Conservation (phyloP, 2,113 vertebrate genomes). For the Trinectes maculatus region DNA sequence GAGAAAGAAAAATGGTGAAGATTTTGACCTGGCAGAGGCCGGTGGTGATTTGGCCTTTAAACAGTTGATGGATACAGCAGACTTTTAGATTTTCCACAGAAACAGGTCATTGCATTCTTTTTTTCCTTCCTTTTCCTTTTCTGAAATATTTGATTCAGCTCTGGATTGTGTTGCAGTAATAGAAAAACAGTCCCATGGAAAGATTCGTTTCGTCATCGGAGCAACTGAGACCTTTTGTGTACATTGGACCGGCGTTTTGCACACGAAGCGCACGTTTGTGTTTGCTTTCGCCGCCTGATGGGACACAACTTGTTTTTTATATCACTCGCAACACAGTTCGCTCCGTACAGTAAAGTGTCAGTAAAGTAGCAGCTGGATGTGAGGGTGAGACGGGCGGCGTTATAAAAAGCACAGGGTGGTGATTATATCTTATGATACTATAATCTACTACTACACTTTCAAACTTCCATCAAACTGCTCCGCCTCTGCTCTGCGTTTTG, state of each 20-base stretch:
- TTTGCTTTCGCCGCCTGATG: background rate
- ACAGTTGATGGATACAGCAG: slow-evolving; percentile 1
- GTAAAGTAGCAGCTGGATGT: slow-evolving; percentile 37
- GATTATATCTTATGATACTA: slow-evolving; percentile 61
- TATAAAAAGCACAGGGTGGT: slow-evolving; percentile 32
- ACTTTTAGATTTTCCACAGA: slow-evolving; percentile 11
- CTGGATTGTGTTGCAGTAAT: slow-evolving; percentile 34
- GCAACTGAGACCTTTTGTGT: slow-evolving; percentile 3
- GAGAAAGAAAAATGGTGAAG: too few species aligned
- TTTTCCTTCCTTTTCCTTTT: too few species aligned
- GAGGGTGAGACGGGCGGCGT: slow-evolving; percentile 16
- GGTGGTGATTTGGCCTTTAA: background rate
- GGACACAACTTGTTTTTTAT: background rate
- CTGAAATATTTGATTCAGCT: slow-evolving; percentile 3
- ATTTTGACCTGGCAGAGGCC: background rate
- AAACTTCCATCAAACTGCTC: background rate
- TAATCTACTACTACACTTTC: slow-evolving; percentile 22
- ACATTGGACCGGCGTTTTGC: background rate
- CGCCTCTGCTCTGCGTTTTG: slow-evolving; percentile 26
- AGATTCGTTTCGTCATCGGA: slow-evolving; percentile 12
- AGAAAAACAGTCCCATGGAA: slow-evolving; percentile 38
- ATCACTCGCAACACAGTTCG: background rate
- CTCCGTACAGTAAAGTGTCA: slow-evolving; percentile 39
- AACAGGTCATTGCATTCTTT: slow-evolving; percentile 6
- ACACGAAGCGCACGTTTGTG: background rate